Evolutionary conservation across 2,797 vertebrate genomes (phyloP), one percentile per base, ranked within the genome.

Genomic region (Limnodromus scolopaceus): DNA sequence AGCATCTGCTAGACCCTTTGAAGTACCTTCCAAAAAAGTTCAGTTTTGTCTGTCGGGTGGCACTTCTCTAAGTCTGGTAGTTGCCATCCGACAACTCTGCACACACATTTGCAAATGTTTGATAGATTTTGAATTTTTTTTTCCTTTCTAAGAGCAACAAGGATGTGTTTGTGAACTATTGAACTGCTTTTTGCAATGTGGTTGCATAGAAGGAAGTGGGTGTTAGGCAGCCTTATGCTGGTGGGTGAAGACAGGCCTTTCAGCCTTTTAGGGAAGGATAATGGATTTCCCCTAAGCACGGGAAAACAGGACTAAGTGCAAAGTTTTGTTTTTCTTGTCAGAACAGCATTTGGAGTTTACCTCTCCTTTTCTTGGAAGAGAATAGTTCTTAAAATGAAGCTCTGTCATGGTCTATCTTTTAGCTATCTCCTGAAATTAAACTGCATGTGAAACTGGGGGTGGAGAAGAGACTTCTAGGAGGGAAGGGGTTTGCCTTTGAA

Each of bases 1-100:
- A 91, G 77, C 69, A 32, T 95, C 81, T 84, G 86, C 84, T 78
- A 55, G 45, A 39, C 39, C 19, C 45, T 97, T 96, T 95, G 93
- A 95, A 96, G 79, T 89, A 69, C 20, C 60, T 96, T 91, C 85
- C 81, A 94, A 53, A 95, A 80, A 86, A 46, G 57, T 60, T 89
- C 24, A 36, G 13, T 79, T 86, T 54, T 96, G 81, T 86, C 85
- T 94, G n/a, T 88, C 70, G 84, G 17, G 64, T 95, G 79, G 57
- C 84, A 94, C 87, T 84, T 96, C 71, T 88, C 24, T 72, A 77
- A 77, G 71, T 63, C 75, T 94, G 78, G 70, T 88, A 72, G 49
- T 88, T 94, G 84, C 95, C 60, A 84, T 80, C 53, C 91, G 79
- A 95, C 94, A 95, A 12, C 46, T 89, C 48, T 71, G 43, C 53